These are phyloP conservation scores for Chiloscyllium plagiosum DNA, from an alignment of 2,113 vertebrate genomes.

Conservation along the genomic window DNA sequence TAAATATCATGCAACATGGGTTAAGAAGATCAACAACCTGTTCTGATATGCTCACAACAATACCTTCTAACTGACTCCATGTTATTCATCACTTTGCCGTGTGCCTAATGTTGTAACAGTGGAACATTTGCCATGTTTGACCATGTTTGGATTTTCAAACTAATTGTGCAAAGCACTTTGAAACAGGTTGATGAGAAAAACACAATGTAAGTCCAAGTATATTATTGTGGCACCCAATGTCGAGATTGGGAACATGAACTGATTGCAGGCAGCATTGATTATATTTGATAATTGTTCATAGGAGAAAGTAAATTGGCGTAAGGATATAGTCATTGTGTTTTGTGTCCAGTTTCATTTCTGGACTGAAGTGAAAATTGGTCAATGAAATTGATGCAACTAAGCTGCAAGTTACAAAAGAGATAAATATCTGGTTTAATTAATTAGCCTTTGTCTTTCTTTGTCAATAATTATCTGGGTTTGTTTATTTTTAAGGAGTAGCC, in stretches of 20 bases:
- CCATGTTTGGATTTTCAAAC: not conserved
- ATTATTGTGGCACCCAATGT: not conserved
- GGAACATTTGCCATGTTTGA: not conserved
- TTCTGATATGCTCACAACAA: not conserved
- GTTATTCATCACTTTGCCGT: not conserved
- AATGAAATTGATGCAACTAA: not conserved
- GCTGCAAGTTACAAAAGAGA: not conserved
- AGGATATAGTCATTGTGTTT: not conserved
- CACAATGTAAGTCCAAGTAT: not conserved
- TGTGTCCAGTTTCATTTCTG: not conserved
- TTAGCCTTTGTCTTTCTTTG: not conserved
- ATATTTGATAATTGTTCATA: not conserved
- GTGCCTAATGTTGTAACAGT: not conserved
- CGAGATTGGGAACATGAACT: not conserved
- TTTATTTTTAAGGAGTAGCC: conserved; percentile 65
- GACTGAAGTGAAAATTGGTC: not conserved
- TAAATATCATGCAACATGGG: not conserved
- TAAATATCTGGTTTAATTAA: not conserved
- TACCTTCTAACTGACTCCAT: not conserved
- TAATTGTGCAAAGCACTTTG: not conserved
- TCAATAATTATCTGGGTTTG: not conserved
- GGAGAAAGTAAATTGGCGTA: not conserved
- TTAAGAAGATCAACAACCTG: not conserved
- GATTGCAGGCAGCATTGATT: not conserved
- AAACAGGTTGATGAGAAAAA: not conserved